Evolutionary conservation across 2,888 invertebrate genomes (phyloP).

Genomic region (Nasonia oneida): DNA sequence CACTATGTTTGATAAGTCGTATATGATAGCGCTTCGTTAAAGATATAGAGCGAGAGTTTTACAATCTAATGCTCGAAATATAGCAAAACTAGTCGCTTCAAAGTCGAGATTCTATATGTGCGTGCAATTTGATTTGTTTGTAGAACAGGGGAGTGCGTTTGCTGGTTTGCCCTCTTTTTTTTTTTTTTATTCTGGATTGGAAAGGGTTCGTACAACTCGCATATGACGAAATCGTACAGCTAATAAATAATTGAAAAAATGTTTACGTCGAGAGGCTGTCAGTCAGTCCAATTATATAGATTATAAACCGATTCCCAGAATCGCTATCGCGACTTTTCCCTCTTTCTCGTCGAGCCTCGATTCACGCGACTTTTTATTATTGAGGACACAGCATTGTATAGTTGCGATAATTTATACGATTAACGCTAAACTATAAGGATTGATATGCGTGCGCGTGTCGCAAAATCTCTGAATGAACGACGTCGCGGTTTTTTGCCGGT

Average conservation of each 20-base stretch:
- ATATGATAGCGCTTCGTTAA: not conserved
- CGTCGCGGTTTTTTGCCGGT: not conserved
- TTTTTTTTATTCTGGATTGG: too few species aligned
- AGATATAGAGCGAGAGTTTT: not conserved
- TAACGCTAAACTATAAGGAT: not conserved
- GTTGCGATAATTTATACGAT: not conserved
- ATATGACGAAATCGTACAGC: not conserved
- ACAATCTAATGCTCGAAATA: not conserved
- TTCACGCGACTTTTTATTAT: not conserved
- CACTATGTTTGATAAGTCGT: not conserved
- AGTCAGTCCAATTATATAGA: not conserved
- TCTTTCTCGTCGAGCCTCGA: not conserved
- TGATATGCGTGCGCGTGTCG: not conserved
- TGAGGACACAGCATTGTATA: not conserved
- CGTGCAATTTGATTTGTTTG: too few species aligned
- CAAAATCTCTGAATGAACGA: not conserved
- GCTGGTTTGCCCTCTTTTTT: too few species aligned
- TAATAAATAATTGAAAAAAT: constrained; percentile 17
- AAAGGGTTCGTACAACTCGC: not conserved
- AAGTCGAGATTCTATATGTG: too few species aligned
- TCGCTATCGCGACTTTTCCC: not conserved
- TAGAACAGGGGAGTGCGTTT: too few species aligned
- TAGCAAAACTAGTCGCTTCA: too few species aligned
- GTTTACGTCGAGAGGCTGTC: not conserved
- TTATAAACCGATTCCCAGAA: not conserved